Evolutionary conservation across 2,113 vertebrate species (phyloP), one percentile per base, ranked within the genome.

Genomic region (Hiodon alosoides): DNA sequence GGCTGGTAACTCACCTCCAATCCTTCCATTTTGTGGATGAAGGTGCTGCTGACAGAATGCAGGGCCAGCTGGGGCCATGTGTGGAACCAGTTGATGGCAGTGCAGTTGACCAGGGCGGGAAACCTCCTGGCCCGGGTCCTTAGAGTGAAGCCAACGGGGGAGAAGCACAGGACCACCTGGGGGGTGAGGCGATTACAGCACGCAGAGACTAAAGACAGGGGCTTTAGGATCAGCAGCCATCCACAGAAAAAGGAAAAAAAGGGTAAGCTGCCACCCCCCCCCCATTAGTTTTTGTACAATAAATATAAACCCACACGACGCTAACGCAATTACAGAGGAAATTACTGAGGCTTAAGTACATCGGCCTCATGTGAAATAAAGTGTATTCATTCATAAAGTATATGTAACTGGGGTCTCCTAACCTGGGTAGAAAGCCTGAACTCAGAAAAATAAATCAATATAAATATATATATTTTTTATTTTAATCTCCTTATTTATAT

Each of bases 81-180:
- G 67, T 81, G 84, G 67, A 93, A 90, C 89, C 86, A 91, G 74
- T 89, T 71, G 67, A 86, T 86, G 48, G 84, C 77, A 3, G 83
- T 87, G 67, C 87, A 90, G 57, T 87, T 91, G 69, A 93, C 84
- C 58, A 90, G 77, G 17, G 87, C 87, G 0, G 86, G 90, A 81
- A 90, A 89, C 77, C 90, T 93, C 14, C 86, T 81, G 0, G 80
- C 84, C 77, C 90, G 88, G 61, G 77, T 85, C 16, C 87, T 85
- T 71, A 92, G 81, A 0, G 89, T 90, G 81, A 93, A 91, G 50
- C 88, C 89, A 16, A 91, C 87, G 0, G 90, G 88, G 7, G 88
- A 92, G 82, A 94, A 91, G 79, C 91, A 92, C 31, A 92, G 76
- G 13, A 92, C 86, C n/a, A 91, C 89, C 90, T 90, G 74, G 4